Evolutionary conservation across 2,113 vertebrate species (phyloP).

Genomic region (Capricornis sumatraensis): DNA sequence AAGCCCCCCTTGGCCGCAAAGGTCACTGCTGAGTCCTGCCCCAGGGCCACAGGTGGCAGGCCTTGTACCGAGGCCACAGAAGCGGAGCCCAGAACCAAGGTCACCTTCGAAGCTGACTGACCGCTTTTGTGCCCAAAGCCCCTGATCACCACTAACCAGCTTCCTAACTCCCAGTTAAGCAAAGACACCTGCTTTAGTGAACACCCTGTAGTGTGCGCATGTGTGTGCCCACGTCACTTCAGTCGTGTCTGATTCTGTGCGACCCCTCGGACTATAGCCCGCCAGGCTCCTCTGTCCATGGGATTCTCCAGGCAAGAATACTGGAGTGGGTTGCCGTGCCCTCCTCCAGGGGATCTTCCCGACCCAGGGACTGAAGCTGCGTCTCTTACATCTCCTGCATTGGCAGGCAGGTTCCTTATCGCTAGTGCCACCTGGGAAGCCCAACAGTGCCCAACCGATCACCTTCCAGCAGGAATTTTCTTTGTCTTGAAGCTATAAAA

Average conservation of each 20-base stretch:
- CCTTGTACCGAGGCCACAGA: background rate
- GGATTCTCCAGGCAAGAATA: background rate
- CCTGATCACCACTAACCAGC: background rate
- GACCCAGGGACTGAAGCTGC: background rate
- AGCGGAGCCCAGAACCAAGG: background rate
- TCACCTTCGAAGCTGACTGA: background rate
- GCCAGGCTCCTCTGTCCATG: background rate
- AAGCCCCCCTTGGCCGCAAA: too few species aligned
- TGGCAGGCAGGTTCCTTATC: background rate
- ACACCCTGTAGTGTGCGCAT: background rate
- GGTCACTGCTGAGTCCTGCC: background rate
- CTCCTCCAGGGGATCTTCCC: background rate
- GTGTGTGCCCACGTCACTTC: accelerated
- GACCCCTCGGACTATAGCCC: background rate
- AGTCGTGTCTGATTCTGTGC: background rate
- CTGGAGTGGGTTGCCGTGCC: background rate
- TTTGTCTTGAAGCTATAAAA: background rate
- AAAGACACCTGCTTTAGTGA: background rate
- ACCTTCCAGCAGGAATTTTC: background rate
- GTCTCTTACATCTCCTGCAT: accelerated
- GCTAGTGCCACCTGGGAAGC: background rate
- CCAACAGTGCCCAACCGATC: background rate
- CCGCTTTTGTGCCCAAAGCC: background rate
- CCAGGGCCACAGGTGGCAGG: background rate
- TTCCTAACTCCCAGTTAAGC: background rate